Conservation (phyloP, 1,140 invertebrate genomes). For the Drosophila chauvacae region DNA sequence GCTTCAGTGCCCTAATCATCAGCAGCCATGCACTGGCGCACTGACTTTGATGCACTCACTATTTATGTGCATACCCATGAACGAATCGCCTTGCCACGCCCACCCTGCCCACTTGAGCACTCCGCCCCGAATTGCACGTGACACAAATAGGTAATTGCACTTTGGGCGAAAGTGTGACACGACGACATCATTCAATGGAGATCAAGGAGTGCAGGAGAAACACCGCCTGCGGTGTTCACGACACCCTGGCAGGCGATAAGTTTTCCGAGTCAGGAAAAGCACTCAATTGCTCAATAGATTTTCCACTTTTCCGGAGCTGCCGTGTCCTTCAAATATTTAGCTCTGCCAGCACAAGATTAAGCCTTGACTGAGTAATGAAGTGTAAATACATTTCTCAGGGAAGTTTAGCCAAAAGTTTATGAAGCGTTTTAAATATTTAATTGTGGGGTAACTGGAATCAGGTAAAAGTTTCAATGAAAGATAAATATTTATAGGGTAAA, state of each 20-base stretch:
- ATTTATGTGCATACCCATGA: constrained; percentile 54
- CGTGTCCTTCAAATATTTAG: constrained; percentile 1
- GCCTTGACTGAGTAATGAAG: constrained; percentile 24
- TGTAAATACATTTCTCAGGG: neutral
- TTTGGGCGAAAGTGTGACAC: constrained; percentile 50
- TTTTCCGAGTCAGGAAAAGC: constrained; percentile 39
- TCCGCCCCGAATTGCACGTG: constrained; percentile 52
- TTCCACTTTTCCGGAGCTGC: constrained; percentile 14
- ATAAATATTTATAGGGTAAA: neutral
- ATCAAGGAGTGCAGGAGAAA: constrained; percentile 25
- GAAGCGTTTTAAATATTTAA: constrained; percentile 6
- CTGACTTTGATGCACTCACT: constrained; percentile 68
- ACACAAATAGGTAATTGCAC: constrained; percentile 74
- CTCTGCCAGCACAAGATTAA: neutral
- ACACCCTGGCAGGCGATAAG: constrained; percentile 42
- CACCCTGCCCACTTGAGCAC: neutral
- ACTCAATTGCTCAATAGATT: constrained; percentile 37
- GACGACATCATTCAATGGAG: constrained; percentile 39
- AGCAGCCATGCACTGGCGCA: constrained; percentile 49
- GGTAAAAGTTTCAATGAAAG: too few species aligned
- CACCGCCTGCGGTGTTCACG: constrained; percentile 17
- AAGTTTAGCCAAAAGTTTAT: constrained; percentile 12
- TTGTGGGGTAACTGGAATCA: neutral
- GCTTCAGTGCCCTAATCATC: constrained; percentile 67
- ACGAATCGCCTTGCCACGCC: constrained; percentile 21